Conservation (phyloP, 2,797 vertebrate species). For the Xenentodon cancila region DNA sequence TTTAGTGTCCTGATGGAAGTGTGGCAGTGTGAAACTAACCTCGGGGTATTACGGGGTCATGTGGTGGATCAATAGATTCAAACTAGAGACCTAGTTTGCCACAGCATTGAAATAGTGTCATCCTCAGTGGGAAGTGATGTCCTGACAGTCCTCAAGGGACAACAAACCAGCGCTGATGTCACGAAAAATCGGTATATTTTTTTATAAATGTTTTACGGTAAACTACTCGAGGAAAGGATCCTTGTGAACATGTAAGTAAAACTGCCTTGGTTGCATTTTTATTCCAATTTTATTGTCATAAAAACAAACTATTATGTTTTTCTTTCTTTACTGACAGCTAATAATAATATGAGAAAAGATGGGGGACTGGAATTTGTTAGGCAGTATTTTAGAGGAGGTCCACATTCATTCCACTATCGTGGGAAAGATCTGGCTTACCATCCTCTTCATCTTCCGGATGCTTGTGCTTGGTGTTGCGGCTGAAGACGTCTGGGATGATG, state of each 20-base stretch:
- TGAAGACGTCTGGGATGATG: slow-evolving; percentile 95
- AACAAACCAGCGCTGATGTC: slow-evolving; percentile 16
- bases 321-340: slow-evolving; percentile 32
- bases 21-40: slow-evolving; percentile 79
- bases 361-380: slow-evolving; percentile 96
- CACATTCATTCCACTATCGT: slow-evolving; percentile 95
- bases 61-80: slow-evolving; percentile 81
- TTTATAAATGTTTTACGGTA: slow-evolving; percentile 10
- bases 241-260: slow-evolving; percentile 62
- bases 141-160: slow-evolving; percentile 24
- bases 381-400: slow-evolving; percentile 94
- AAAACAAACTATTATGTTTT: neutral
- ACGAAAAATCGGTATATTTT: slow-evolving; percentile 10
- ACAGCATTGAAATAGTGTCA: slow-evolving; percentile 53
- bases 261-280: neutral
- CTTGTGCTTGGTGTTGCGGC: slow-evolving; percentile 93
- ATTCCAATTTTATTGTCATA: neutral
- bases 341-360: slow-evolving; percentile 87
- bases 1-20: slow-evolving; percentile 77
- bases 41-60: slow-evolving; percentile 72
- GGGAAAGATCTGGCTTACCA: slow-evolving; percentile 97
- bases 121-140: slow-evolving; percentile 22
- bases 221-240: slow-evolving; percentile 26
- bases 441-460: slow-evolving; percentile 97
- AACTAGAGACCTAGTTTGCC: slow-evolving; percentile 70